A percentile compares a stretch with the other conserved stretches of the same genome.
Evolutionary conservation across 2,797 vertebrate species (phyloP).

Genomic region (Mus minutoides): DNA sequence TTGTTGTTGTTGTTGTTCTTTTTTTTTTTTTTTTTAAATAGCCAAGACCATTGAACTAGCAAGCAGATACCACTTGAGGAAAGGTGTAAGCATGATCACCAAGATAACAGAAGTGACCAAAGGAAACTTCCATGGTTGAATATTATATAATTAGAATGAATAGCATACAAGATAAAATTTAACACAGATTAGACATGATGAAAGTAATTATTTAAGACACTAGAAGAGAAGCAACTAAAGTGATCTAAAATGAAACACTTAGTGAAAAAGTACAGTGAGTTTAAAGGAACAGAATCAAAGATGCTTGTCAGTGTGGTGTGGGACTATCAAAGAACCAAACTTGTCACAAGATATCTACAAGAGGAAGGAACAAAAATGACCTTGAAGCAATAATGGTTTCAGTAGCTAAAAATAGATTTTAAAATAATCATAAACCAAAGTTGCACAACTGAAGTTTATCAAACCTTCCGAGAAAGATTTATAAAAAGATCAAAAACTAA

Average conservation of each 20-base stretch:
- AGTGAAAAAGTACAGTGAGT: background rate
- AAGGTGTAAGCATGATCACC: background rate
- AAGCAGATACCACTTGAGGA: background rate
- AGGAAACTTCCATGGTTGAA: background rate
- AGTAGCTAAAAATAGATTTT: background rate
- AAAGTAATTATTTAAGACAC: background rate
- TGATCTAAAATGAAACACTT: background rate
- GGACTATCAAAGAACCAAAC: background rate
- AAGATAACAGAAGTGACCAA: background rate
- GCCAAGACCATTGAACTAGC: too few species aligned
- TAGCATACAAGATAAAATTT: background rate
- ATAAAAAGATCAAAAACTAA: background rate
- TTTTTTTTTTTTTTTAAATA: too few species aligned
- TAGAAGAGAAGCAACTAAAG: background rate
- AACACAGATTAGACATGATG: background rate
- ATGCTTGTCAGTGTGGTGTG: too few species aligned
- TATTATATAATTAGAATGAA: background rate
- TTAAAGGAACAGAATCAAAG: background rate
- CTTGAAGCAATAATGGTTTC: background rate
- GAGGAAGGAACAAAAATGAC: background rate
- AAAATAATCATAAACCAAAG: background rate
- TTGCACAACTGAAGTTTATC: background rate
- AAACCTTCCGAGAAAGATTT: background rate
- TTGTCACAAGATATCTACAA: too few species aligned
- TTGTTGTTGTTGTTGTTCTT: too few species aligned